These are phyloP conservation scores for Lepisosteus osseus DNA, from an alignment of 2,113 vertebrate genomes.

Conservation along the genomic window DNA sequence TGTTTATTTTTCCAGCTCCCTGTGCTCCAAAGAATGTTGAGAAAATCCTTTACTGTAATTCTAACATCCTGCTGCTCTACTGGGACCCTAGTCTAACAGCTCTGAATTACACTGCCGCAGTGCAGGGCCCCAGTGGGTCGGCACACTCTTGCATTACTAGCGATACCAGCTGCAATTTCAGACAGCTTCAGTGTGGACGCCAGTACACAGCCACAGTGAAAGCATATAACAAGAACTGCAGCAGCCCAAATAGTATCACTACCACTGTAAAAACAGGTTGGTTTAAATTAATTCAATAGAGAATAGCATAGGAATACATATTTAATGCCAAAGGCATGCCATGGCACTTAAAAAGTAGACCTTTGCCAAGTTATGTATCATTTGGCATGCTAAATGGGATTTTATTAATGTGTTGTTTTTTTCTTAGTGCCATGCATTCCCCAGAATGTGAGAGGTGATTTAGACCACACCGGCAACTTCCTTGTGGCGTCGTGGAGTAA, in stretches of 20 bases:
- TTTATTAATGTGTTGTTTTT: constrained; percentile 10
- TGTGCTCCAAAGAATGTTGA: constrained; percentile 49
- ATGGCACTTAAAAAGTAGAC: too few relatives aligned
- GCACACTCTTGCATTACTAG: constrained; percentile 40
- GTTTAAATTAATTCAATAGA: not conserved
- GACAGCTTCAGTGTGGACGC: constrained; percentile 46
- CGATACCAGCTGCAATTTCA: constrained; percentile 42
- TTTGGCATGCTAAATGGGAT: too few relatives aligned
- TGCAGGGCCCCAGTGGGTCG: constrained; percentile 11
- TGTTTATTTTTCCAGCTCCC: constrained; percentile 49
- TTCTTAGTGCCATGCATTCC: constrained; percentile 59
- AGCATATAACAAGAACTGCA: constrained; percentile 46
- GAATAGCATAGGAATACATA: too few relatives aligned
- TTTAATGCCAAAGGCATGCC: too few relatives aligned
- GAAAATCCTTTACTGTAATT: constrained; percentile 50
- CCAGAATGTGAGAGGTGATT: constrained; percentile 23
- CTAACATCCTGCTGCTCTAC: constrained; percentile 46
- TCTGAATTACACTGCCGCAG: constrained; percentile 53
- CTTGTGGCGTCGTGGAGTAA: constrained; percentile 51
- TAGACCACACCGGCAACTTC: constrained; percentile 53
- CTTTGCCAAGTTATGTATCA: too few relatives aligned
- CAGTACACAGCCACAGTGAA: constrained; percentile 49
- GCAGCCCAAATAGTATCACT: constrained; percentile 32
- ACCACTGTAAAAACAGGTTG: constrained; percentile 47
- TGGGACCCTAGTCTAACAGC: constrained; percentile 43